These are phyloP conservation scores for Argyresthia albistria DNA, from an alignment of 2,888 invertebrate genomes.

Conservation along the genomic window DNA sequence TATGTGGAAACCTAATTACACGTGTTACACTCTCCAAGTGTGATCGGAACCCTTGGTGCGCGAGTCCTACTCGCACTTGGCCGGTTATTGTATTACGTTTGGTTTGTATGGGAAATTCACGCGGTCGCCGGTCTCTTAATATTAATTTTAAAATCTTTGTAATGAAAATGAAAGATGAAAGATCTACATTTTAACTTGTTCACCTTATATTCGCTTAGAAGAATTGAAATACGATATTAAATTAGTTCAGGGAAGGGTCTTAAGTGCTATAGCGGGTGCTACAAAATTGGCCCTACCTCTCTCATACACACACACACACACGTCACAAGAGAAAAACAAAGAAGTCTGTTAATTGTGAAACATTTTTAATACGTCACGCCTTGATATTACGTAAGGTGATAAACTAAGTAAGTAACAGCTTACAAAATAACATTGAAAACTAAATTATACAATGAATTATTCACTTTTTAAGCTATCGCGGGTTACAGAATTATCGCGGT, in stretches of 20 bases:
- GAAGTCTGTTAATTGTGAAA: constrained; percentile 10
- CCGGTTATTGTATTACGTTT: too few relatives aligned
- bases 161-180: constrained; percentile 8
- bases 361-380: constrained; percentile 6
- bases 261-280: constrained; percentile 7
- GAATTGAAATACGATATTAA: constrained; percentile 1
- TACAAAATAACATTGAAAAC: constrained; percentile 4
- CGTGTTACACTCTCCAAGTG: too few relatives aligned
- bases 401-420: not conserved
- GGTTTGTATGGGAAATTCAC: too few relatives aligned
- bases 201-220: constrained; percentile 7
- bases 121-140: too few relatives aligned
- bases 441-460: constrained; percentile 11
- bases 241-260: constrained; percentile 4
- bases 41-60: too few relatives aligned
- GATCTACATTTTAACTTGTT: constrained; percentile 10
- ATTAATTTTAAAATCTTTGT: constrained; percentile 9
- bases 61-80: too few relatives aligned
- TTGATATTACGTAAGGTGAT: constrained; percentile 4
- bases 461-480: constrained; percentile 6
- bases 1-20: too few relatives aligned
- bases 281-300: constrained; percentile 11
- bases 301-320: too few relatives aligned
- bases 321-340: constrained; percentile 9
- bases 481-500: too few relatives aligned